phyloP scores from a whole-genome alignment of 2,113 vertebrate genomes.

The Gobio gobio region DNA sequence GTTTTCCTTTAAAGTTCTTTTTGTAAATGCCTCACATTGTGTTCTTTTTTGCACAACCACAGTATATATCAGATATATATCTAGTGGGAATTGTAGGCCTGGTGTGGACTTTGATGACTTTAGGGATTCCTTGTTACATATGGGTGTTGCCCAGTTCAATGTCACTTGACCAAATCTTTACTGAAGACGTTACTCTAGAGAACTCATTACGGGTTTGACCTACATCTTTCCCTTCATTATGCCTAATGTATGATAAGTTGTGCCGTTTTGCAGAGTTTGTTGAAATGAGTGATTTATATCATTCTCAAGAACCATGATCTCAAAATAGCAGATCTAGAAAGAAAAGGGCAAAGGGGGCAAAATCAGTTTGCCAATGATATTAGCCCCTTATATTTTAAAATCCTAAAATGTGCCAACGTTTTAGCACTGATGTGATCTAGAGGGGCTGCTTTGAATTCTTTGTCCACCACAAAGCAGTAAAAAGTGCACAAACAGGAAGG shows the following conservation, averaged over 20 bases:
- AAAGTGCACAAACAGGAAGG: conserved; percentile 35
- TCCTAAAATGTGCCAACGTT: neutral
- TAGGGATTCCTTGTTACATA: conserved; percentile 22
- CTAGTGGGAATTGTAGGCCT: neutral
- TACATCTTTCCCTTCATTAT: conserved; percentile 30
- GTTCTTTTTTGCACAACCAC: neutral
- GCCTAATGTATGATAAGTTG: neutral
- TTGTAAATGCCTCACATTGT: neutral
- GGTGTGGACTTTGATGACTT: conserved; percentile 13
- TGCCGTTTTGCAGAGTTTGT: neutral
- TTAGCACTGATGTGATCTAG: neutral
- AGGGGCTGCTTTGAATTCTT: neutral
- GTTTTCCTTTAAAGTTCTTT: neutral
- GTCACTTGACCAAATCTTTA: conserved; percentile 26
- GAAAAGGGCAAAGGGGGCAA: too few relatives aligned
- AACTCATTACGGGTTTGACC: conserved; percentile 44
- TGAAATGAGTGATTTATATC: neutral
- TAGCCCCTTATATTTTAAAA: neutral
- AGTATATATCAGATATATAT: neutral
- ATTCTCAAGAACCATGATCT: neutral
- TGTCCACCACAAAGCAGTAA: neutral
- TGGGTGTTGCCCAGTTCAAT: conserved; percentile 36
- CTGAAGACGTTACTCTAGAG: conserved; percentile 30
- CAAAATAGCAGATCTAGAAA: too few relatives aligned
- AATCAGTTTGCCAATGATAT: neutral